Conservation (phyloP, 2,797 vertebrate species). For the Geotria australis region DNA sequence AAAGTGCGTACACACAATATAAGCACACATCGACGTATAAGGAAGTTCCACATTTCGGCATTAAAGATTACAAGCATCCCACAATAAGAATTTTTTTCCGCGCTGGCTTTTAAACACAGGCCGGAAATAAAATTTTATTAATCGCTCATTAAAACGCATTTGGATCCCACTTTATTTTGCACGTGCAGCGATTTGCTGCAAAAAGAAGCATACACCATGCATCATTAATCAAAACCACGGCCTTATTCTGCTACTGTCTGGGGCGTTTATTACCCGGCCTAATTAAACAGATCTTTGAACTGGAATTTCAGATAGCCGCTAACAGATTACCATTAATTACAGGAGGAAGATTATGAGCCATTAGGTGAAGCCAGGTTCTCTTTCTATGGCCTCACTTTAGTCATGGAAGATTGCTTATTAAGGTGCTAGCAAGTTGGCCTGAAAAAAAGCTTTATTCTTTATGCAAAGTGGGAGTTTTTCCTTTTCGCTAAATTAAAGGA, state of each 20-base stretch:
- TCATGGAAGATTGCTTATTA: background rate
- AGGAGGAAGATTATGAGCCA: background rate
- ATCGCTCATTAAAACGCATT: no score
- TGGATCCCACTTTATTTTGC: no score
- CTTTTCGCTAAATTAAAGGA: no score
- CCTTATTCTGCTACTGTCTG: conserved; percentile 98
- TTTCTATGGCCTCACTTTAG: background rate
- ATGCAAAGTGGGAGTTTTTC: no score
- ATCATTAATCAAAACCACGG: conserved; percentile 99
- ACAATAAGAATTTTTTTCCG: no score
- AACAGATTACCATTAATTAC: conserved; percentile 99
- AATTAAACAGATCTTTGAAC: conserved; percentile 99
- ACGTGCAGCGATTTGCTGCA: conserved; percentile 2
- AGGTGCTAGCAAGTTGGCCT: background rate
- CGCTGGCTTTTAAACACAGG: no score
- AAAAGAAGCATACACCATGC: conserved; percentile 67
- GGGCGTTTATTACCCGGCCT: conserved; percentile 99
- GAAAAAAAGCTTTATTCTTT: no score
- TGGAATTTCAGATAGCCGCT: conserved; percentile 99
- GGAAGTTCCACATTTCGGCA: no score
- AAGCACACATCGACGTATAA: no score
- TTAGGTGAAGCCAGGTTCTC: background rate
- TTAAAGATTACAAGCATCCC: no score
- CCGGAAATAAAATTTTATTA: no score
- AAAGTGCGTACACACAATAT: no score